Conservation (phyloP, 2,888 invertebrate species). For the Megalurothrips usitatus region DNA sequence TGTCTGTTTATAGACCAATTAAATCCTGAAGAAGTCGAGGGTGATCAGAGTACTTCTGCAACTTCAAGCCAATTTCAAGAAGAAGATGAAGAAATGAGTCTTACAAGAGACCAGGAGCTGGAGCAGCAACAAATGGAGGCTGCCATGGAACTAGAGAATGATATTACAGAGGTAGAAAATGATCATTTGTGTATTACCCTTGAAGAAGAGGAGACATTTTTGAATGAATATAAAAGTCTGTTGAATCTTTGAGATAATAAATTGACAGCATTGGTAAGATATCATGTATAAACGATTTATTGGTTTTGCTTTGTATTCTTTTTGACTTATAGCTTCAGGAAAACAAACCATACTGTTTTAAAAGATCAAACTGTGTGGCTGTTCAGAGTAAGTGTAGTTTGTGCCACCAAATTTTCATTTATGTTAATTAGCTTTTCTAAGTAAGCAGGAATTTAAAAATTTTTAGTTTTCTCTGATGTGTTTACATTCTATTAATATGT, state of each 20-base stretch:
- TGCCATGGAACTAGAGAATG: background rate
- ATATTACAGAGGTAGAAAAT: background rate
- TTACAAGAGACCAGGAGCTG: background rate
- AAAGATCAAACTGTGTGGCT: background rate
- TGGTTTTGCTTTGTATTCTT: background rate
- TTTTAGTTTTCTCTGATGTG: background rate
- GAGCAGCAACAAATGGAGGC: background rate
- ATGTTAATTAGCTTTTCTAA: background rate
- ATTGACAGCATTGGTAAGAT: background rate
- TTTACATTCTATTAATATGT: background rate
- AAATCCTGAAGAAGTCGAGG: background rate
- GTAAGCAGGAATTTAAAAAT: too few relatives aligned
- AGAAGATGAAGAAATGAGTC: background rate
- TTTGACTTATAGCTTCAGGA: background rate
- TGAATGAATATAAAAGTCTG: background rate
- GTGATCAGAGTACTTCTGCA: background rate
- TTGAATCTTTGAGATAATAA: background rate
- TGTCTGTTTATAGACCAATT: background rate
- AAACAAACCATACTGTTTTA: background rate
- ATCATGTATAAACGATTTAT: background rate
- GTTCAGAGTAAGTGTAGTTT: background rate
- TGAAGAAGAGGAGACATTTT: background rate
- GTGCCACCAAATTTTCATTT: background rate
- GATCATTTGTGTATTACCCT: constrained; percentile 10
- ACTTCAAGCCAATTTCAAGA: background rate